A percentile compares a stretch with the other conserved stretches of the same genome.
phyloP scores from a whole-genome alignment of 2,113 vertebrate species.

The Percopsis transmontana region DNA sequence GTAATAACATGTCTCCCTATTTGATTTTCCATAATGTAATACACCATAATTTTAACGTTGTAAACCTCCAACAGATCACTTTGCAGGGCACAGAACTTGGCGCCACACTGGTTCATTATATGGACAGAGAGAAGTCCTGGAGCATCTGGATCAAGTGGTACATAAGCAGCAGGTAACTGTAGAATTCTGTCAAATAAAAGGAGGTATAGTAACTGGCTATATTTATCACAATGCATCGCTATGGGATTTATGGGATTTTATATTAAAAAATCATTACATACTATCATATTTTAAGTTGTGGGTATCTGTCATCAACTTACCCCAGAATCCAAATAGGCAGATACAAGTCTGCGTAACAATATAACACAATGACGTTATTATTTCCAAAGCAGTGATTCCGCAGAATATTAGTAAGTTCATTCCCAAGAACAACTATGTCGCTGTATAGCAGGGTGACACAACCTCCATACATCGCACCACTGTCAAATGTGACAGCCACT shows the following conservation, averaged over 20 bases:
- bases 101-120: slow-evolving; percentile 81
- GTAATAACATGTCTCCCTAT: no score
- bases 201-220: not conserved
- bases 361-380: slow-evolving; percentile 81
- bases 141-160: slow-evolving; percentile 86
- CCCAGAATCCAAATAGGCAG: slow-evolving; percentile 90
- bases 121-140: slow-evolving; percentile 75
- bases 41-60: not conserved
- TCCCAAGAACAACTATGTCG: slow-evolving; percentile 59
- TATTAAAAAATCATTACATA: no score
- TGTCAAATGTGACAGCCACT: slow-evolving; percentile 82
- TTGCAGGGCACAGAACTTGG: slow-evolving; percentile 85
- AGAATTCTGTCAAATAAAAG: slow-evolving; percentile 81
- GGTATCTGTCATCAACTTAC: slow-evolving; percentile 67
- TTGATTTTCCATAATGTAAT: not conserved
- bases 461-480: slow-evolving; percentile 32
- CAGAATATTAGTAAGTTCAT: slow-evolving; percentile 76
- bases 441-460: slow-evolving; percentile 70
- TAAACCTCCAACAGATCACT: slow-evolving; percentile 82
- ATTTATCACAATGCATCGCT: not conserved
- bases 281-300: not conserved
- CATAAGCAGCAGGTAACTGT: slow-evolving; percentile 86
- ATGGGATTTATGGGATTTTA: no score
- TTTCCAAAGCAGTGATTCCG: slow-evolving; percentile 50
- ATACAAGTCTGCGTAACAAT: slow-evolving; percentile 82